Base-by-base conservation (phyloP, 2,888 invertebrate genomes). In the Drosophila parthenogenetica region DNA sequence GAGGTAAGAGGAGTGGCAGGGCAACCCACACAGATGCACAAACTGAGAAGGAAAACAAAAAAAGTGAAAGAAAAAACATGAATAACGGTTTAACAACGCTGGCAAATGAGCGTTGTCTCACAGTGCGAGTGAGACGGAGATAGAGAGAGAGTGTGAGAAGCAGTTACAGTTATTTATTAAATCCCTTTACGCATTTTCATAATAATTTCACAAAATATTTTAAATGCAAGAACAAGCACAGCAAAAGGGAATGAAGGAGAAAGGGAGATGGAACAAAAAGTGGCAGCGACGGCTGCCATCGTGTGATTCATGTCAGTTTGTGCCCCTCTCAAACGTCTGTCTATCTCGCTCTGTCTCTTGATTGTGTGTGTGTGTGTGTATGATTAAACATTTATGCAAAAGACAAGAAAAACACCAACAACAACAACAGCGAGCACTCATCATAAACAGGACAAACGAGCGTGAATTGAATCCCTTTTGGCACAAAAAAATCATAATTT, bases 101-200 rank as follows among this genome's bases (percentile, higher is more conserved):
- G 58, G 73, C 69, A 67, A 73, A 66, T 70, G 78, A 77, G 78
- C 69, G 53, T n/a, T n/a, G n/a, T 37, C 29, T 32, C 35, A 46
- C 35, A 45, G 72, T 71, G 67, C 64, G 66, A 13, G 51, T 5
- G 10, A 22, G 51, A 22, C 3, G 2, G 37, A 14, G n/a, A 4
- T 32, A 7, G 32, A 43, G 19, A 10, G 11, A n/a, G 43, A 32
- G 17, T 71, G 85, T 67, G 72, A 72, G 81, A 76, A 89, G 83
- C 89, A 88, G 89, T 89, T 88, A 90, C 88, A 85, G 89, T 91
- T 90, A 91, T 91, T 90, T 90, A 90, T 91, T 90, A 90, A 90
- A 91, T 90, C 90, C 90, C 90, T 87, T 87, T 90, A 90, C 90
- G 87, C 90, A 89, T 90, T 90, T 90, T 89, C 88, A 89, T 90